A percentile compares a stretch with the other conserved stretches of the same genome.
Evolutionary conservation across 2,888 invertebrate species (phyloP).

Genomic region (Epinotia bilunana): DNA sequence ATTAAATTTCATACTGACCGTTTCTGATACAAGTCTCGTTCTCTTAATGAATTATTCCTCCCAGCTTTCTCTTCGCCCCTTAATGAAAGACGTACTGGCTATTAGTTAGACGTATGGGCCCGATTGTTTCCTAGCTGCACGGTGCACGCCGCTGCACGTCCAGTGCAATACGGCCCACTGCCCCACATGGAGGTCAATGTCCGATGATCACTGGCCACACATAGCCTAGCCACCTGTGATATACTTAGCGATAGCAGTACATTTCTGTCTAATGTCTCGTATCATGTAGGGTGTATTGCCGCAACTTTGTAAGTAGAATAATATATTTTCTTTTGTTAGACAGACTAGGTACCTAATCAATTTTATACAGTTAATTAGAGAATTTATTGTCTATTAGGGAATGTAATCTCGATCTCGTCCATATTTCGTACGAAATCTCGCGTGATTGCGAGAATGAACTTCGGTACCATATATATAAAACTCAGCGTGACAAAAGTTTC

Average conservation of each 20-base stretch:
- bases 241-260: background rate
- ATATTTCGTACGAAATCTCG: too few species aligned
- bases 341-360: too few species aligned
- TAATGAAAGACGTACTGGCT: slow-evolving; percentile 21
- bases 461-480: too few species aligned
- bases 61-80: slow-evolving; percentile 28
- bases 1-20: background rate
- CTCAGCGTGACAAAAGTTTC: too few species aligned
- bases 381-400: too few species aligned
- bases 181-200: slow-evolving; percentile 68
- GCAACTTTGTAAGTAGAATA: background rate
- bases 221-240: slow-evolving; percentile 23
- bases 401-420: too few species aligned
- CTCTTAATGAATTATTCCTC: slow-evolving; percentile 16
- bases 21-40: background rate
- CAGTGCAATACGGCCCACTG: slow-evolving; percentile 71
- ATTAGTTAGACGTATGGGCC: slow-evolving; percentile 19
- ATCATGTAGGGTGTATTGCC: background rate
- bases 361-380: too few species aligned
- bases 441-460: too few species aligned
- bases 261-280: slow-evolving; percentile 20
- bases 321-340: background rate
- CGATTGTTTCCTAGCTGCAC: slow-evolving; percentile 28
- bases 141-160: slow-evolving; percentile 48
- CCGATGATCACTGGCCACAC: slow-evolving; percentile 48